Base-by-base conservation (phyloP, 2,888 invertebrate genomes). In the Agapetus fuscipes region DNA sequence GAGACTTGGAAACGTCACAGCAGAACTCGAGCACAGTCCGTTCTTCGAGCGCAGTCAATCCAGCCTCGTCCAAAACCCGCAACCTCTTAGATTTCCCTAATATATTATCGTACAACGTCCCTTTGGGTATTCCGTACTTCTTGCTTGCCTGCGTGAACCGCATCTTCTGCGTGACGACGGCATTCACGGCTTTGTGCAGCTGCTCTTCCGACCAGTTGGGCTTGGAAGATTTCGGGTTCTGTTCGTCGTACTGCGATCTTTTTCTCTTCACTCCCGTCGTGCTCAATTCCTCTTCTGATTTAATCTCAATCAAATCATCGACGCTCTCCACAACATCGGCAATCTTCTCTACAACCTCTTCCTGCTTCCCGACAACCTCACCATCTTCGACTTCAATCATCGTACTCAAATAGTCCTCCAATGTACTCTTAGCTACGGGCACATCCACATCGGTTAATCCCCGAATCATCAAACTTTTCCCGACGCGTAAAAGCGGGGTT, bases 91-190 rank as follows among this genome's bases (percentile, higher is more conserved):
- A 78, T 62, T 83, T 83, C 3, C 83, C 83, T 48, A 83, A 62
- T 51, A 83, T 82, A 56, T 83, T 83, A 61, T 83, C 83, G 62
- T 83, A 83, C 24, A 83, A 66, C 1, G 83, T 83, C 37, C 83
- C 83, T 58, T 83, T 83, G 1, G 83, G 83, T 56, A 83, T 82
- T 43, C 78, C 76, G 62, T 74, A 83, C 52, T 73, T 70, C 12
- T 76, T 68, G 10, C 82, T 76, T 1, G 83, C 83, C 59, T 82
- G 81, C 3, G 83, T 83, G 62, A 84, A 83, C 43, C 83, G 74
- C 81, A 83, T 79, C 57, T 73, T 72, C 60, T 83, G 83, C 3
- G 76, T 77, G 50, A 82, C 78, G 33, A 83, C 82, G 1, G 83
- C 82, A 52, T 80, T 76, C 47, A 84, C 80, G 30, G 83, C 83